Evolutionary conservation across 2,888 invertebrate species (phyloP).

Genomic region (Argyra leucocephala): DNA sequence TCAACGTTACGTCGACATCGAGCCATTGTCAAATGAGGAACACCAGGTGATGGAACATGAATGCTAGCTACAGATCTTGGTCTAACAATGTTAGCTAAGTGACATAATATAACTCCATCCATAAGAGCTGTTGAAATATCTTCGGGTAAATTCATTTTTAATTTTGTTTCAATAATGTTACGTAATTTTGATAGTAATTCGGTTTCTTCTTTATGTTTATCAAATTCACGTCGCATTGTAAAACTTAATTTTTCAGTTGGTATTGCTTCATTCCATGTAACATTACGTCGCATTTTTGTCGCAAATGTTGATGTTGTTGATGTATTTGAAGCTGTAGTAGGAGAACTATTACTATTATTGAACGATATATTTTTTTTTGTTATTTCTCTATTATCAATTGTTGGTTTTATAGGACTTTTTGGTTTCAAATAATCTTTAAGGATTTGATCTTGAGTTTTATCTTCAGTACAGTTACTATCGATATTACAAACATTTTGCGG

Average conservation of each 20-base stretch:
- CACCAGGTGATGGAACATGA: slow-evolving; percentile 87
- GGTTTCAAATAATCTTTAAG: slow-evolving; percentile 46
- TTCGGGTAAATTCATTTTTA: slow-evolving; percentile 82
- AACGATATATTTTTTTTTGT: slow-evolving; percentile 26
- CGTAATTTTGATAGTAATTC: slow-evolving; percentile 75
- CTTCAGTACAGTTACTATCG: slow-evolving; percentile 21
- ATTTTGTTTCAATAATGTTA: slow-evolving; percentile 73
- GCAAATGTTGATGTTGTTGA: slow-evolving; percentile 31
- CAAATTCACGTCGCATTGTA: slow-evolving; percentile 85
- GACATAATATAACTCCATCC: slow-evolving; percentile 90
- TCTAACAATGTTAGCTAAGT: slow-evolving; percentile 85
- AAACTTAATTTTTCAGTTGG: slow-evolving; percentile 71
- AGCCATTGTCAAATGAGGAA: slow-evolving; percentile 90
- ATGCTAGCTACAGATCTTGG: slow-evolving; percentile 87
- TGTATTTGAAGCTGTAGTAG: slow-evolving; percentile 40
- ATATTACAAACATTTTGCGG: slow-evolving; percentile 42
- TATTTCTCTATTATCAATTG: slow-evolving; percentile 15
- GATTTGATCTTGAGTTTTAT: slow-evolving; percentile 21
- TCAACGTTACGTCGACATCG: slow-evolving; percentile 90
- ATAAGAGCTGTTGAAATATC: slow-evolving; percentile 75
- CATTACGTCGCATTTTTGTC: slow-evolving; percentile 37
- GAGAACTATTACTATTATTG: slow-evolving; percentile 31
- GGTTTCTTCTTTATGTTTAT: slow-evolving; percentile 80
- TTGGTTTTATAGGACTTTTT: slow-evolving; percentile 39
- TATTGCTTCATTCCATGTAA: slow-evolving; percentile 65